These are phyloP conservation scores for Tyrophagus putrescentiae DNA, from an alignment of 1,140 invertebrate species.

Conservation along the genomic window DNA sequence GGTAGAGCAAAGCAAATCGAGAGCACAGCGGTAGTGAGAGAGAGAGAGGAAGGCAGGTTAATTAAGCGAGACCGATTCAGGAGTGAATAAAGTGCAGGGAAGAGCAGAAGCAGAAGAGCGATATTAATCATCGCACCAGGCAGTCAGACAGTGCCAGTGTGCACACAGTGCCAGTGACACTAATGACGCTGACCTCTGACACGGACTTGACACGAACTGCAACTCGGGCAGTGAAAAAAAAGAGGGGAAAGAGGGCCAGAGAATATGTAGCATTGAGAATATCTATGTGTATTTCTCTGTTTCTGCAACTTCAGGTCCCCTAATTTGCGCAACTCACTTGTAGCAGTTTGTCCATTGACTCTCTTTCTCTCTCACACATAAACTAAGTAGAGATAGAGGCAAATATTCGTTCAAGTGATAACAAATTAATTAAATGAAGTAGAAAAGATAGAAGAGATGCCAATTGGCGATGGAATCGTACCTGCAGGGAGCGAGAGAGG, in stretches of 20 bases:
- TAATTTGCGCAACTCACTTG: too few species aligned
- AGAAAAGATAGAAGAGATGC: too few species aligned
- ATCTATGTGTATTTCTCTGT: too few species aligned
- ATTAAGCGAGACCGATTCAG: background rate
- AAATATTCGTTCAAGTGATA: conserved; percentile 3
- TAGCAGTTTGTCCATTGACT: too few species aligned
- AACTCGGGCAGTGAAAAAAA: background rate
- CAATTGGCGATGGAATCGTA: too few species aligned
- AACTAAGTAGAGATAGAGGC: background rate
- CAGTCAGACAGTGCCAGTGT: background rate
- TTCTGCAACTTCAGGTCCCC: too few species aligned
- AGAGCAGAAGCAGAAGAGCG: background rate
- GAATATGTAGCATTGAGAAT: too few species aligned
- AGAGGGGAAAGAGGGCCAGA: background rate
- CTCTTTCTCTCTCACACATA: too few species aligned
- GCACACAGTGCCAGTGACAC: background rate
- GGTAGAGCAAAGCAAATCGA: background rate
- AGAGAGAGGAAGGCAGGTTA: background rate
- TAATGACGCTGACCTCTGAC: conserved; percentile 18
- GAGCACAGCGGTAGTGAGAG: background rate
- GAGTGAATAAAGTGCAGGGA: background rate
- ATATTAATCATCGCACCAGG: conserved; percentile 7
- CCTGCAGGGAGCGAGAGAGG: background rate
- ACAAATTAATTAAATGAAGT: conserved; percentile 19
- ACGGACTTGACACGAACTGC: conserved; percentile 5